These are phyloP conservation scores for Meleagris gallopavo DNA, from an alignment of 2,113 vertebrate species.

Conservation along the genomic window DNA sequence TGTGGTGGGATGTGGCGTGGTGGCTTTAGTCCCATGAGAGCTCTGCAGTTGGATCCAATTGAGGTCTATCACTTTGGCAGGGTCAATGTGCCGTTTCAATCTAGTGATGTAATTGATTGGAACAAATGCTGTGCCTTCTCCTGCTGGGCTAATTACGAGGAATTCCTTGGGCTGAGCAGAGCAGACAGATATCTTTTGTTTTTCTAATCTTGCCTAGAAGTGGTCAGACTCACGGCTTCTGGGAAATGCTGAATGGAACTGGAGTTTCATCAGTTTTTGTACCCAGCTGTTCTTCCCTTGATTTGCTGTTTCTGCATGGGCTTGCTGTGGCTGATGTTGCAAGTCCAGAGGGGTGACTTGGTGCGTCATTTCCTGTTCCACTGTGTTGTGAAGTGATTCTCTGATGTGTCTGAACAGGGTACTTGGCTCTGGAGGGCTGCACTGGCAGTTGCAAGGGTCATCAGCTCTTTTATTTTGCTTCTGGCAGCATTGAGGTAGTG, in stretches of 20 bases:
- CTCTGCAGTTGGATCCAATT: slow-evolving; percentile 20
- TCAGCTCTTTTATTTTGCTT: background rate
- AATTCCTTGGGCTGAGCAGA: slow-evolving; percentile 20
- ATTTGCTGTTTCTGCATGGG: slow-evolving; percentile 8
- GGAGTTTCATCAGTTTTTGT: slow-evolving; percentile 10
- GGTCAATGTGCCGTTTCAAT: background rate
- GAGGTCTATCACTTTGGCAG: background rate
- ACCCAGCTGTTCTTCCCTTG: background rate
- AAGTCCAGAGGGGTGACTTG: background rate
- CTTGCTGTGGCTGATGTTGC: slow-evolving; percentile 18
- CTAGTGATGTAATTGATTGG: slow-evolving; percentile 36
- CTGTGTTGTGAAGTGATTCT: background rate
- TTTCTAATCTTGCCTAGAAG: slow-evolving; percentile 41
- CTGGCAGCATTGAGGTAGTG: background rate
- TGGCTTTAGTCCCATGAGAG: background rate
- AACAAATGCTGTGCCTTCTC: slow-evolving; percentile 11
- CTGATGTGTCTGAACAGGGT: rapidly evolving
- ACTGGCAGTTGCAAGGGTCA: background rate
- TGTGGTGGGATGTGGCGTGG: background rate
- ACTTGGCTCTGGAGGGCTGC: background rate
- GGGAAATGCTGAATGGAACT: slow-evolving; percentile 37
- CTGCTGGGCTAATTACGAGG: slow-evolving; percentile 17
- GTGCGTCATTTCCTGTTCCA: background rate
- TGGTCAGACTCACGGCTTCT: slow-evolving; percentile 29
- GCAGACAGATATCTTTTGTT: slow-evolving; percentile 13